phyloP scores from a whole-genome alignment of 2,113 vertebrate genomes.

The Reinhardtius hippoglossoides region DNA sequence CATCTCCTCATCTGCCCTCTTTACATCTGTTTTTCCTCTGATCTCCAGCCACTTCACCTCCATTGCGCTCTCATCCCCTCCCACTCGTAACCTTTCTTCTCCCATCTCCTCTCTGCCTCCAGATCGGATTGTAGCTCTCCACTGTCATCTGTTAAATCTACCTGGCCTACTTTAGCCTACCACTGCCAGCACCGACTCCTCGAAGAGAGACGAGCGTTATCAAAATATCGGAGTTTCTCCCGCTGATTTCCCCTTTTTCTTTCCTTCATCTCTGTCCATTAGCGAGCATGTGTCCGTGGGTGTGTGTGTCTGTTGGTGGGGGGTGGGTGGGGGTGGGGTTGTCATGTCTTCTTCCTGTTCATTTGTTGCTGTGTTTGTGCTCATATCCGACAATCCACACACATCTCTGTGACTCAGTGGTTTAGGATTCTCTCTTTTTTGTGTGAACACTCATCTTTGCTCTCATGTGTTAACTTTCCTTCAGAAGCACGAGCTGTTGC shows the following conservation, averaged over 20 bases:
- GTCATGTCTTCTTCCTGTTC: not conserved
- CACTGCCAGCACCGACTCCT: slow-evolving; percentile 32
- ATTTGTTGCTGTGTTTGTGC: slow-evolving; percentile 11
- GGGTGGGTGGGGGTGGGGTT: not conserved
- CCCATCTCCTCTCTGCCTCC: slow-evolving; percentile 18
- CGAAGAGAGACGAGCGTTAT: slow-evolving; percentile 65
- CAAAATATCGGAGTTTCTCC: slow-evolving; percentile 44
- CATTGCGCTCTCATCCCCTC: not conserved
- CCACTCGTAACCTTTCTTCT: slow-evolving; percentile 33
- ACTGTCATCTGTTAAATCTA: slow-evolving; percentile 40
- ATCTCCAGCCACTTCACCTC: slow-evolving; percentile 23
- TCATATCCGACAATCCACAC: not conserved
- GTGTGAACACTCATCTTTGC: not conserved
- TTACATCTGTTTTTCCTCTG: slow-evolving; percentile 21
- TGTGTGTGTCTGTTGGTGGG: not conserved
- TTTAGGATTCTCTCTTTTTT: not conserved
- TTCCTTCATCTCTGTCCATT: slow-evolving; percentile 26
- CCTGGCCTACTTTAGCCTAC: slow-evolving; percentile 71
- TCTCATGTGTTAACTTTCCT: slow-evolving; percentile 28
- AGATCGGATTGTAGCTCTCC: slow-evolving; percentile 47
- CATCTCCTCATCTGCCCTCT: slow-evolving; percentile 15
- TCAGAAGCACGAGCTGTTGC: slow-evolving; percentile 89
- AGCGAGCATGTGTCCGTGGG: slow-evolving; percentile 18
- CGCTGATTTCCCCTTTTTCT: slow-evolving; percentile 36
- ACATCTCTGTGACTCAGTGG: not conserved